These are phyloP conservation scores for Chaetophractus vellerosus DNA, from an alignment of 2,797 vertebrate species.

Conservation along the genomic window DNA sequence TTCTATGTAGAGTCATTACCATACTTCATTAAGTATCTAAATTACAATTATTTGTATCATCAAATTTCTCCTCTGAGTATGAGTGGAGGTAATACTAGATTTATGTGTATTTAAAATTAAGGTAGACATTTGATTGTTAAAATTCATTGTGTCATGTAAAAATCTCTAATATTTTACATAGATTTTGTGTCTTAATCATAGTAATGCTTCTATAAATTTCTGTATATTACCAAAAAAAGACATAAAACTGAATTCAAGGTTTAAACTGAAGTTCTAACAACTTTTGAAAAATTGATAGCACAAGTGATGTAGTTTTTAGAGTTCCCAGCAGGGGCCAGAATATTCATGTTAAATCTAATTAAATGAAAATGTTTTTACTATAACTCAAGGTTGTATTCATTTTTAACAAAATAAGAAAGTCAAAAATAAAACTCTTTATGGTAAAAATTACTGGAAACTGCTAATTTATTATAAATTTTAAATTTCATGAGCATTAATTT, in stretches of 20 bases:
- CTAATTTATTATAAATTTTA: constrained; percentile 19
- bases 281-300: constrained; percentile 12
- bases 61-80: neutral
- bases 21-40: constrained; percentile 9
- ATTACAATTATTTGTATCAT: neutral
- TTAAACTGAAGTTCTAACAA: constrained; percentile 23
- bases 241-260: constrained; percentile 5
- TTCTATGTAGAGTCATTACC: constrained; percentile 7
- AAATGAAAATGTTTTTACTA: constrained; percentile 35
- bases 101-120: constrained; percentile 29
- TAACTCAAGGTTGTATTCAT: constrained; percentile 50
- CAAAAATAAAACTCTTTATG: neutral
- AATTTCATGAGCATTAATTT: constrained; percentile 21
- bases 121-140: constrained; percentile 28
- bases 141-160: neutral
- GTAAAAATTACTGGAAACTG: constrained; percentile 54
- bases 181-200: neutral
- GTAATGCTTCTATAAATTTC: neutral
- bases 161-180: neutral
- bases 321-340: constrained; percentile 90
- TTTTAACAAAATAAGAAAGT: constrained; percentile 65
- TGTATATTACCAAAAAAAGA: neutral
- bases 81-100: neutral
- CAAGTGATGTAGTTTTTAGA: constrained; percentile 82
- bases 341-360: constrained; percentile 82